Evolutionary conservation across 1,140 invertebrate genomes (phyloP).

Genomic region (Goniozus legneri): DNA sequence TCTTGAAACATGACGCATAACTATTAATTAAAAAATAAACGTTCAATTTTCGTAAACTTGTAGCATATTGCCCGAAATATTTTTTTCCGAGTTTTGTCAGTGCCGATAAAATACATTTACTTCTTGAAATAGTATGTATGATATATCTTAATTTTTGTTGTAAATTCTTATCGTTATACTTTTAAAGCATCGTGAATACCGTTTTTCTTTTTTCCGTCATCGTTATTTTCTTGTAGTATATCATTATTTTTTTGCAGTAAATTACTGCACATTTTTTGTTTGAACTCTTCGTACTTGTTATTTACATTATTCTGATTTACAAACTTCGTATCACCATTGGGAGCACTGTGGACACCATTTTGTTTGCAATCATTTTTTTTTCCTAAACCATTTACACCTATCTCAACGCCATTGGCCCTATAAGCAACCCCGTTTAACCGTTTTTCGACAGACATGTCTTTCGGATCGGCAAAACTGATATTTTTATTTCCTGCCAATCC

Average conservation of each 20-base stretch:
- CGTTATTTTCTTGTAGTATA: neutral
- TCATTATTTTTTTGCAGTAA: conserved; percentile 1
- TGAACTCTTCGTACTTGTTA: conserved; percentile 8
- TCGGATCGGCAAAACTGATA: conserved; percentile 4
- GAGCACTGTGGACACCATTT: conserved; percentile 23
- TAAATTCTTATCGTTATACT: conserved; percentile 7
- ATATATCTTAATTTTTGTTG: conserved; percentile 2
- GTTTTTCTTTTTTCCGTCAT: conserved; percentile 5
- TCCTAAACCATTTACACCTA: conserved; percentile 17
- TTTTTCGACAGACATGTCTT: conserved; percentile 10
- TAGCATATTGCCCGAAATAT: neutral
- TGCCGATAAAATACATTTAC: conserved; percentile 14
- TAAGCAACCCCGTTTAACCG: conserved; percentile 17
- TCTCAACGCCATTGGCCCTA: conserved; percentile 11
- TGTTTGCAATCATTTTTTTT: conserved; percentile 10
- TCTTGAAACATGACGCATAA: conserved; percentile 15
- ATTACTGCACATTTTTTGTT: conserved; percentile 1
- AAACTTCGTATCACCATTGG: conserved; percentile 23
- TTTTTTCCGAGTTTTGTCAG: conserved; percentile 10
- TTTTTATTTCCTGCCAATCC: conserved; percentile 15
- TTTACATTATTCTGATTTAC: conserved; percentile 18
- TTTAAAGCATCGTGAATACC: conserved; percentile 6
- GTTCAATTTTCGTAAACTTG: conserved; percentile 9
- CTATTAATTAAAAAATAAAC: conserved; percentile 22
- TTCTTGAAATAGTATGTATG: neutral